These are phyloP conservation scores for Pterocles gutturalis DNA, from an alignment of 2,113 vertebrate species.

Conservation along the genomic window DNA sequence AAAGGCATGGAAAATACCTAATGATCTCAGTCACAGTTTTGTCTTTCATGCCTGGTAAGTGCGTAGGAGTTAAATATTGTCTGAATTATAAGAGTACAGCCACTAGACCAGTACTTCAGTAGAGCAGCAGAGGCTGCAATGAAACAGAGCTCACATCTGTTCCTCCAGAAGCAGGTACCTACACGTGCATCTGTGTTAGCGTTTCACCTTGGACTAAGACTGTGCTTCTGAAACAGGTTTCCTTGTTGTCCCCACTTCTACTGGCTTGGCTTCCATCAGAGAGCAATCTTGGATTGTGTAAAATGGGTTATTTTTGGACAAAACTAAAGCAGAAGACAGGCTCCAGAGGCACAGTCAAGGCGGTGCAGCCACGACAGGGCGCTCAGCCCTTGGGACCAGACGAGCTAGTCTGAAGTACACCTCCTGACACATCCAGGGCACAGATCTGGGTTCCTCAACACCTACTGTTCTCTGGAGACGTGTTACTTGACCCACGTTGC, in stretches of 20 bases:
- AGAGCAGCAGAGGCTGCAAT: background rate
- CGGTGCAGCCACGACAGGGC: background rate
- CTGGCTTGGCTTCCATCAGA: background rate
- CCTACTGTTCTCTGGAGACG: fast-evolving
- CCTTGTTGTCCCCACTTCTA: background rate
- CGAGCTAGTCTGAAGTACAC: fast-evolving
- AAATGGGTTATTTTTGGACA: background rate
- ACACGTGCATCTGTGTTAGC: background rate
- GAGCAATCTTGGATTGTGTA: background rate
- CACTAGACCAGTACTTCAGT: background rate
- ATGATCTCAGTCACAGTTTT: background rate
- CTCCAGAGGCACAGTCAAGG: background rate
- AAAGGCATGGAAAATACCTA: background rate
- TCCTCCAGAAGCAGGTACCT: background rate
- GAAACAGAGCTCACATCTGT: background rate
- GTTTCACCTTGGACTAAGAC: background rate
- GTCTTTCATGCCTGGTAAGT: background rate
- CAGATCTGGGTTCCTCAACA: background rate
- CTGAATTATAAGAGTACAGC: background rate
- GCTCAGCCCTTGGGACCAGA: background rate
- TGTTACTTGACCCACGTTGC: background rate
- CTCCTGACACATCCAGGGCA: background rate
- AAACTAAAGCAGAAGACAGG: background rate
- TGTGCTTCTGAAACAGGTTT: background rate
- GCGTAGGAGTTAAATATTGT: background rate